Base-by-base conservation (phyloP, 1,140 invertebrate species). In the Saxidomus purpurata region DNA sequence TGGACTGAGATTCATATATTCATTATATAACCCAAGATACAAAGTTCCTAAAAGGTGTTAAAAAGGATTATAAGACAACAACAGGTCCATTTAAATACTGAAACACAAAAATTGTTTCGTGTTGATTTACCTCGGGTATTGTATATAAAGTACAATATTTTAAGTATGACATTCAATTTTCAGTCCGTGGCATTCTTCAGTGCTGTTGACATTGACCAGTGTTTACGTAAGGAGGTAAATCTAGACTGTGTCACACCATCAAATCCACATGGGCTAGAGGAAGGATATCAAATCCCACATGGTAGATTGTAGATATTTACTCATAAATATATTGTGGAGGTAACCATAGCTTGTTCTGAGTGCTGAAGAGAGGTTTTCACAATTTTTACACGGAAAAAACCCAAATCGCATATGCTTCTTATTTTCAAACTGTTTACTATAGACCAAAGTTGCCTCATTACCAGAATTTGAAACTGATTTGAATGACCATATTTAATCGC, bases 151-250 rank as follows among this genome's bases (percentile, higher is more conserved):
- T n/a, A 55, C 15, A 55, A 55, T 19, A n/a, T n/a, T 55, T 22
- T 55, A 22, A 13, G 52, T 19, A 3, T 8, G 13, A 13, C 15
- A 13, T 4, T 15, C 3, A 67, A 98, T 69, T 98, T 98, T 0
- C 97, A 98, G 96, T 98, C 98, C 0, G 98, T 99, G 8, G 99
- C 99, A 0, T 99, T 99, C 96, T 99, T 99, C 95, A 97, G 98
- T 49, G 97, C 98, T 0, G 98, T 99, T 0, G 99, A 99, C 95
- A 97, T 99, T 28, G 99, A 99, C 94, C 97, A 97, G 15, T 99
- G 98, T 28, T 94, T 99, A 22, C 96, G 99, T 34, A 99, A 99
- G 96, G 99, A 99, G 93, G 97, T 98, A 0, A 96, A 97, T 71
- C 95, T 97, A 92, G 97, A 98, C 93, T 99, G 98, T 94, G 97